Base-by-base conservation (phyloP, 2,888 invertebrate species). In the Acanthosoma haemorrhoidale region DNA sequence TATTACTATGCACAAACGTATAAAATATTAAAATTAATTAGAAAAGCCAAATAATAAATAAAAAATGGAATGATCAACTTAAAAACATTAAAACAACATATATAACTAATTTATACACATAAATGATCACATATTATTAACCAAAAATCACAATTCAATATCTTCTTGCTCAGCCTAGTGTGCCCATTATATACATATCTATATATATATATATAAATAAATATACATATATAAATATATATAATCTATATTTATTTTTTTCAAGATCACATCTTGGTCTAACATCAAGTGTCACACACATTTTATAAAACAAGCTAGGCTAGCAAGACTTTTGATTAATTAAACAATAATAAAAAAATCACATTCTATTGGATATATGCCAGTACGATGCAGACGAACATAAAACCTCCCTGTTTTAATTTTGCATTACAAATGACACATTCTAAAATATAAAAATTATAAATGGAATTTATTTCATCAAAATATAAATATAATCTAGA, bases 401-500 rank as follows among this genome's bases (percentile, higher is more conserved):
- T 72, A 39, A 71, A 73, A 71, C 71, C 73, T 69, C 71, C 71
- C 71, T 73, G 70, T 70, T 70, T 72, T 68, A 64, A 70, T 71
- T 72, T 71, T 70, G 69, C 69, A 66, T 71, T 71, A 73, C 73
- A 73, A 73, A 73, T 73, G 73, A 73, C 73, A 64, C 69, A 67
- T 68, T 68, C 68, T 41, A 70, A 72, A 72, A 68, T 68, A 69
- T 67, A 69, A 69, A 73, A 73, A 71, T 64, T 67, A 71, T 69
- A 71, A 73, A 73, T 69, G 69, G 51, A 60, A 64, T 71, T 71
- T 72, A 38, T 71, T 72, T 70, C 70, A 69, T 73, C 70, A 73
- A 73, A 73, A 73, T 73, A 72, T 72, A 73, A 72, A 70, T 73
- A 73, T 73, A 73, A 73, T 73, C 71, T 72, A 71, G 68, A 38